phyloP scores from a whole-genome alignment of 2,797 vertebrate genomes.

The Cyprinodon diabolis region DNA sequence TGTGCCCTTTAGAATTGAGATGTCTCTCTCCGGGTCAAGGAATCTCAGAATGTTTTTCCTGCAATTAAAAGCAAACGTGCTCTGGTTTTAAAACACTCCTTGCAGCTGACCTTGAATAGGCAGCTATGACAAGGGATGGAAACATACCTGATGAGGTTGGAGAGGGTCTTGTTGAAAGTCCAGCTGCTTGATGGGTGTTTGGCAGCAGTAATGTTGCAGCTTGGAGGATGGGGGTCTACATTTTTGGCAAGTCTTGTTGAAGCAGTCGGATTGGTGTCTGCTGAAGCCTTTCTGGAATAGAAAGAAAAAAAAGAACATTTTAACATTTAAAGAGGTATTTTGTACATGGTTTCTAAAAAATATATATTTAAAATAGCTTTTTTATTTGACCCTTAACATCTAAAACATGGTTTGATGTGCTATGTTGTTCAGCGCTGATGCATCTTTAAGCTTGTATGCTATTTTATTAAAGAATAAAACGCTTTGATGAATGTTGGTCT shows the following conservation, averaged over 20 bases:
- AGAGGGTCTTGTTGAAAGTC: conserved; percentile 81
- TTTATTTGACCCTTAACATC: too few relatives aligned
- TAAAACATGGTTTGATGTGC: too few relatives aligned
- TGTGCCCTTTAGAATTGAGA: conserved; percentile 94
- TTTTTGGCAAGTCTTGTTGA: conserved; percentile 16
- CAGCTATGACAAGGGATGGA: neutral
- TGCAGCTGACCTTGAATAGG: neutral
- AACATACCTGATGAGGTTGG: conserved; percentile 79
- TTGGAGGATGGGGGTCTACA: conserved; percentile 7
- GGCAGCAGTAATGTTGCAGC: conserved; percentile 38
- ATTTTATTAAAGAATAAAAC: too few relatives aligned
- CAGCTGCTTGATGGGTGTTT: conserved; percentile 61
- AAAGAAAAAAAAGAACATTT: conserved; percentile 2
- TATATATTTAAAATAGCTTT: too few relatives aligned
- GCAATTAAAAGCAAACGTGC: neutral
- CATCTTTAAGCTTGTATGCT: too few relatives aligned
- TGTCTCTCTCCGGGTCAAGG: conserved; percentile 94
- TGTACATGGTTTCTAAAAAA: too few relatives aligned
- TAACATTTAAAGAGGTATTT: neutral
- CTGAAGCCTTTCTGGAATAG: conserved; percentile 55
- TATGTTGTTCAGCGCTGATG: too few relatives aligned
- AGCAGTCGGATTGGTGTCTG: conserved; percentile 47
- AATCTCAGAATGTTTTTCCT: conserved; percentile 95
- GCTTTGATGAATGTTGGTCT: too few relatives aligned
- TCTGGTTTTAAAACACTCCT: neutral